Evolutionary conservation across 2,797 vertebrate genomes (phyloP).

Genomic region (Amniataba percoides): DNA sequence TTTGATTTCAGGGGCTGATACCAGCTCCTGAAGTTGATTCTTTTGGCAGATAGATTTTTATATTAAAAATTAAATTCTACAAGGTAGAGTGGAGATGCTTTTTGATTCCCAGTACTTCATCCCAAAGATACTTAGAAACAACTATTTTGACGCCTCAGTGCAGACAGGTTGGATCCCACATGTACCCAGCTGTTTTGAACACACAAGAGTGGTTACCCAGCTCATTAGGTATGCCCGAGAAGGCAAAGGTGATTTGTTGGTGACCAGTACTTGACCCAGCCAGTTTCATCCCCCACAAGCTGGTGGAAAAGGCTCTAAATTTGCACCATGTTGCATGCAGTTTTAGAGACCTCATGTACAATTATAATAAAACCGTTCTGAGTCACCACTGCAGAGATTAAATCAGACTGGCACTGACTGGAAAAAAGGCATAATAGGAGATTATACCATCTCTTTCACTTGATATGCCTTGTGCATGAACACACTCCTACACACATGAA

Average conservation of each 20-base stretch:
- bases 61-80: not conserved
- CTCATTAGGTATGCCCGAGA: not conserved
- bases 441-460: not conserved
- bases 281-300: not conserved
- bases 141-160: not conserved
- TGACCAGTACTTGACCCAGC: not conserved
- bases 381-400: not conserved
- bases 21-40: not conserved
- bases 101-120: too few relatives aligned
- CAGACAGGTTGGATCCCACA: not conserved
- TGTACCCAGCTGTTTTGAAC: not conserved
- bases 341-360: not conserved
- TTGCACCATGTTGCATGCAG: not conserved
- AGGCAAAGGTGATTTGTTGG: not conserved
- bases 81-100: not conserved
- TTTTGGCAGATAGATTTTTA: not conserved
- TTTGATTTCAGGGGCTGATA: constrained; percentile 5
- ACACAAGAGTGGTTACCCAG: not conserved
- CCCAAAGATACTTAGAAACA: not conserved
- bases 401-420: not conserved
- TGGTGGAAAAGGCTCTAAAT: not conserved
- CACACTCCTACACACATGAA: too few relatives aligned
- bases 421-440: too few relatives aligned
- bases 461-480: not conserved
- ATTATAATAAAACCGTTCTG: not conserved